Evolutionary conservation across 1,140 invertebrate genomes (phyloP).

Genomic region (Lethocerus indicus): DNA sequence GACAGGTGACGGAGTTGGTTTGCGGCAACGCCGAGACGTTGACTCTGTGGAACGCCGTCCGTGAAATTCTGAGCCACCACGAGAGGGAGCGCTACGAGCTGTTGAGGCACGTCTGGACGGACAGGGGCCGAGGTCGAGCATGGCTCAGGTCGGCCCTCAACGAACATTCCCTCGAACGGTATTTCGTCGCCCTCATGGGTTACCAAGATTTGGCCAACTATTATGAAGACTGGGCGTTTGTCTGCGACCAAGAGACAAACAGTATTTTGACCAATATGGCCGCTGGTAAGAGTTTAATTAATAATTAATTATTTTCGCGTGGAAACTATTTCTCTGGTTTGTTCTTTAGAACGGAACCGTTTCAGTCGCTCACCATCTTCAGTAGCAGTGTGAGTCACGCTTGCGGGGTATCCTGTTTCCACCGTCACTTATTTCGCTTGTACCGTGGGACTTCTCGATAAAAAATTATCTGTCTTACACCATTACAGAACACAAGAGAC

Average conservation of each 20-base stretch:
- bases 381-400: too few species aligned
- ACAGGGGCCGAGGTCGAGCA: slow-evolving; percentile 63
- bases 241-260: slow-evolving; percentile 55
- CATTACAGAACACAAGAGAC: too few species aligned
- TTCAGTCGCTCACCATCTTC: too few species aligned
- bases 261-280: slow-evolving; percentile 63
- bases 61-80: slow-evolving; percentile 61
- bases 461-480: too few species aligned
- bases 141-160: slow-evolving; percentile 76
- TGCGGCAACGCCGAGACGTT: slow-evolving; percentile 22
- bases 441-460: too few species aligned
- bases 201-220: slow-evolving; percentile 27
- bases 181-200: slow-evolving; percentile 47
- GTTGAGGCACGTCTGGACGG: slow-evolving; percentile 63
- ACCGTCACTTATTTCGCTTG: too few species aligned
- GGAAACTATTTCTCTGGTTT: not conserved
- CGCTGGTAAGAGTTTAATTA: slow-evolving; percentile 39
- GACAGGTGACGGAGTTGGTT: slow-evolving; percentile 40
- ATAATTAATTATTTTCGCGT: slow-evolving; percentile 10
- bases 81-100: slow-evolving; percentile 69
- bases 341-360: too few species aligned
- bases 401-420: too few species aligned
- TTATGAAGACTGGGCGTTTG: slow-evolving; percentile 73
- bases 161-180: slow-evolving; percentile 74
- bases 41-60: slow-evolving; percentile 47